These are phyloP conservation scores for Caradrina kadenii DNA, from an alignment of 2,888 invertebrate species.

Conservation along the genomic window DNA sequence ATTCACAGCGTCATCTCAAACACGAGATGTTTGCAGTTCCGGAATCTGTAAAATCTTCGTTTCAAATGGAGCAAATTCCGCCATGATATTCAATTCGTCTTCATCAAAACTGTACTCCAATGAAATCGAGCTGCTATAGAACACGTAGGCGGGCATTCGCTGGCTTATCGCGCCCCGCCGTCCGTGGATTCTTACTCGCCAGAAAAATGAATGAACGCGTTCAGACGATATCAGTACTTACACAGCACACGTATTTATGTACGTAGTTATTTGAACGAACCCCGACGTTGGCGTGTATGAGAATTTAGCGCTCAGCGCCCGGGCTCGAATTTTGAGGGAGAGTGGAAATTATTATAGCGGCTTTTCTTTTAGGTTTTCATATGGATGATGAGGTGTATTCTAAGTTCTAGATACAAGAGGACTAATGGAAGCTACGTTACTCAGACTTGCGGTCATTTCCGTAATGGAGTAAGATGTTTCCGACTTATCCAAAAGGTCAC, in stretches of 20 bases:
- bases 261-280: slow-evolving; percentile 58
- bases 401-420: neutral
- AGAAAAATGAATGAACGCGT: slow-evolving; percentile 68
- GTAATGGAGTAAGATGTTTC: slow-evolving; percentile 25
- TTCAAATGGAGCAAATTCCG: slow-evolving; percentile 40
- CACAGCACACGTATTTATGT: slow-evolving; percentile 53
- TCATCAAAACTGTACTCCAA: slow-evolving; percentile 63
- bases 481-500: slow-evolving; percentile 14
- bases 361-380: slow-evolving; percentile 38
- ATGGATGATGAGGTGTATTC: slow-evolving; percentile 13
- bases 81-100: slow-evolving; percentile 57
- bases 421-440: neutral
- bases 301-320: slow-evolving; percentile 51
- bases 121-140: slow-evolving; percentile 55
- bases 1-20: slow-evolving; percentile 25
- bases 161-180: slow-evolving; percentile 62
- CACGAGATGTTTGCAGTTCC: slow-evolving; percentile 13
- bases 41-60: slow-evolving; percentile 14
- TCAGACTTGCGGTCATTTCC: slow-evolving; percentile 2
- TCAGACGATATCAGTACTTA: slow-evolving; percentile 60
- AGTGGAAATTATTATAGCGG: slow-evolving; percentile 46
- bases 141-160: slow-evolving; percentile 52
- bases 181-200: slow-evolving; percentile 56
- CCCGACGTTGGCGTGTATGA: slow-evolving; percentile 47
- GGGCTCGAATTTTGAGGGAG: slow-evolving; percentile 42